Evolutionary conservation across 2,888 invertebrate species (phyloP).

Genomic region (Yponomeuta malinellus): DNA sequence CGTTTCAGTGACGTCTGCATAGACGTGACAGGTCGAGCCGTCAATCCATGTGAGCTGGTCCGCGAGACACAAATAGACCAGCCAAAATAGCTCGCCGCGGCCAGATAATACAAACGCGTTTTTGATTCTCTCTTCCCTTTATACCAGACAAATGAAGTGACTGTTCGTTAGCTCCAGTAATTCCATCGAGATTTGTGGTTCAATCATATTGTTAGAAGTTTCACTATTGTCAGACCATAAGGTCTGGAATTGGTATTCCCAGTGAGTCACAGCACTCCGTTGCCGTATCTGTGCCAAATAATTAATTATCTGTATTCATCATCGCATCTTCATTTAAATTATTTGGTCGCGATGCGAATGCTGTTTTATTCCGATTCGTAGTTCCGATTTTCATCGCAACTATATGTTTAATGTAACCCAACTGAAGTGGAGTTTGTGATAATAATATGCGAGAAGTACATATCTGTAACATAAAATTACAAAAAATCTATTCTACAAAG

Average conservation of each 20-base stretch:
- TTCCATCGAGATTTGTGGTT: neutral
- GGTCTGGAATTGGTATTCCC: slow-evolving; percentile 11
- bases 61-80: slow-evolving; percentile 64
- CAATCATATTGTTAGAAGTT: neutral
- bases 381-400: neutral
- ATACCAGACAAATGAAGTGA: slow-evolving; percentile 35
- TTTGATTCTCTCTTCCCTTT: slow-evolving; percentile 63
- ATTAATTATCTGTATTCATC: slow-evolving; percentile 46
- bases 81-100: slow-evolving; percentile 67
- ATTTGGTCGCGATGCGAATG: slow-evolving; percentile 23
- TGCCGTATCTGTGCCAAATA: slow-evolving; percentile 46
- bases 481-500: slow-evolving; percentile 54
- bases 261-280: slow-evolving; percentile 42
- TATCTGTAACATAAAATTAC: slow-evolving; percentile 41
- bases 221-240: slow-evolving; percentile 5
- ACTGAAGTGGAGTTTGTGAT: neutral
- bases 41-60: slow-evolving; percentile 68
- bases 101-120: slow-evolving; percentile 69
- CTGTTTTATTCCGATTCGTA: neutral
- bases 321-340: slow-evolving; percentile 36
- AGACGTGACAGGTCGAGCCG: slow-evolving; percentile 63
- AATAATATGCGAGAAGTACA: slow-evolving; percentile 44
- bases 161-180: neutral
- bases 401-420: slow-evolving; percentile 5
- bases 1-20: slow-evolving; percentile 46